Conservation (phyloP, 1,140 invertebrate genomes). For the Bombus waltoni region DNA sequence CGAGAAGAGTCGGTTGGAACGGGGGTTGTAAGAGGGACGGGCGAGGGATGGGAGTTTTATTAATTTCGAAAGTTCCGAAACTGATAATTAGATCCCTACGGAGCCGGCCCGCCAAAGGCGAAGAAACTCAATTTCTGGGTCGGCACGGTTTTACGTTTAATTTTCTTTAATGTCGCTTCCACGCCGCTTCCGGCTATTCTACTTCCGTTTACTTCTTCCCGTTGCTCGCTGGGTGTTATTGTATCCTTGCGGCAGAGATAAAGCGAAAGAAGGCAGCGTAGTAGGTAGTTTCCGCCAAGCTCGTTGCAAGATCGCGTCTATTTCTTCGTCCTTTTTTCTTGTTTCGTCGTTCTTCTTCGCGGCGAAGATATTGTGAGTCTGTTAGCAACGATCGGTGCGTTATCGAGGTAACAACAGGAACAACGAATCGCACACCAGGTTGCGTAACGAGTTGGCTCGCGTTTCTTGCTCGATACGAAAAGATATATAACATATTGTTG, state of each 20-base stretch:
- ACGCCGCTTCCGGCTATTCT: not conserved
- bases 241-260: not conserved
- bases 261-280: not conserved
- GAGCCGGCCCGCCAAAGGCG: constrained; percentile 63
- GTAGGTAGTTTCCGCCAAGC: not conserved
- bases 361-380: not conserved
- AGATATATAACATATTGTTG: no score
- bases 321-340: no score
- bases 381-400: no score
- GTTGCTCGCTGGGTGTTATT: not conserved
- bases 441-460: no score
- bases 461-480: no score
- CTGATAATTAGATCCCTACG: constrained; percentile 79
- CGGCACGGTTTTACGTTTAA: constrained; percentile 44
- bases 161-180: constrained; percentile 52
- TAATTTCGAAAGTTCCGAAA: constrained; percentile 80
- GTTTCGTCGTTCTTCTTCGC: not conserved
- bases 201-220: not conserved
- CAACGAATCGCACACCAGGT: no score
- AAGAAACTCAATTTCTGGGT: constrained; percentile 66
- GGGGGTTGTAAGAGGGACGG: not conserved
- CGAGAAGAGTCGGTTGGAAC: constrained; percentile 31
- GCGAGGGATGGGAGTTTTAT: constrained; percentile 74
- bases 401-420: no score
- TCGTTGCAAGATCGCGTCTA: not conserved